Percentiles rank a stretch among this genome's conserved stretches.
These are phyloP conservation scores for Tenebrio molitor DNA, from an alignment of 1,140 invertebrate species.

Conservation along the genomic window DNA sequence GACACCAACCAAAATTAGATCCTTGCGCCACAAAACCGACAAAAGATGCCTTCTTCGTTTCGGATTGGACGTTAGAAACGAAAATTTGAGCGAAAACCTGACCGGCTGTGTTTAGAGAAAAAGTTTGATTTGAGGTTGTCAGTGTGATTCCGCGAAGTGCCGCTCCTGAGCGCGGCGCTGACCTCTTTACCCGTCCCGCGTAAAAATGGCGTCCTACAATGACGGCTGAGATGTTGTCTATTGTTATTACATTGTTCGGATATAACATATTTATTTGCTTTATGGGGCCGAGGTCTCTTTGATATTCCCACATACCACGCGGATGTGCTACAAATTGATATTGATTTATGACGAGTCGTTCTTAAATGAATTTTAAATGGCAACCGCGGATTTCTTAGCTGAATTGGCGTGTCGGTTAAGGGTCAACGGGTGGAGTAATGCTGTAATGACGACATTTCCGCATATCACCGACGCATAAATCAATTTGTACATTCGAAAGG, in stretches of 20 bases:
- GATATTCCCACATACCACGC: conserved; percentile 59
- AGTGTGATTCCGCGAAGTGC: conserved; percentile 54
- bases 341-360: conserved; percentile 54
- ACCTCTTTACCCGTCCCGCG: conserved; percentile 52
- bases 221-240: conserved; percentile 51
- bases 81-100: too few relatives aligned
- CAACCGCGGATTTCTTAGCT: conserved; percentile 36
- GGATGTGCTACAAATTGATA: conserved; percentile 61
- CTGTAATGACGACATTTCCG: conserved; percentile 34
- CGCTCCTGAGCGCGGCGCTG: conserved; percentile 58
- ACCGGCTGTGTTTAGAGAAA: too few relatives aligned
- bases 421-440: conserved; percentile 32
- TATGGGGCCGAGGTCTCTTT: conserved; percentile 55
- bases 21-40: too few relatives aligned
- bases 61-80: too few relatives aligned
- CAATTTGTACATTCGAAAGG: conserved; percentile 9
- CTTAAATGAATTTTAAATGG: conserved; percentile 47
- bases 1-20: too few relatives aligned
- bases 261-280: conserved; percentile 58
- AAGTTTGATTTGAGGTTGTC: conserved; percentile 27
- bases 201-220: conserved; percentile 49
- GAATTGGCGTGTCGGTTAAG: conserved; percentile 36
- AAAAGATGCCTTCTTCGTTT: too few relatives aligned
- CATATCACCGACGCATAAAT: conserved; percentile 37
- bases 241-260: conserved; percentile 58